Base-by-base conservation (phyloP, 2,797 vertebrate species). In the Premnoplex brunnescens region DNA sequence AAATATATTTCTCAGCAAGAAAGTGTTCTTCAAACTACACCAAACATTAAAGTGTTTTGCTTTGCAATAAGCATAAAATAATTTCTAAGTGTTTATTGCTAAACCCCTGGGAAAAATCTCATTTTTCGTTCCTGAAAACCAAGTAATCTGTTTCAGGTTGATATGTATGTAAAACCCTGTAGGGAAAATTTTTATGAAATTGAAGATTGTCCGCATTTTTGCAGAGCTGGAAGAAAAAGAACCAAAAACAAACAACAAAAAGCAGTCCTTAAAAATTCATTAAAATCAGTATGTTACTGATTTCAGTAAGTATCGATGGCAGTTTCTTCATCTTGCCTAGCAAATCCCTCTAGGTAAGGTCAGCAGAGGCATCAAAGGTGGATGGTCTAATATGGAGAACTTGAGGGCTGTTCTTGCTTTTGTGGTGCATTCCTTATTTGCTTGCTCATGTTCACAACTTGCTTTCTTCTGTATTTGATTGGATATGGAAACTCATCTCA, bases 1-100 rank as follows among this genome's bases (percentile, higher is more conserved):
- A 86, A 34, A 6, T 10, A 7, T 2, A 6, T 37, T 41, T 63
- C 14, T 80, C 39, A 20, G 32, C 20, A 56, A 39, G 27, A 67
- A 73, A 44, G 10, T 20, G 12, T 72, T 85, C 37, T 30, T 66
- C n/a, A 54, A n/a, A 54, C 49, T 36, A 46, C 27, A 14, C 6
- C 39, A 78, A 86, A 46, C 16, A 46, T 77, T 58, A 20, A 63
- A 75, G 55, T 39, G 7, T 54, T 78, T 81, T 93, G 27, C 36
- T 77, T 87, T 89, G 49, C 52, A 64, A 32, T 94, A 74, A 73
- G 18, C n/a, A 84, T 90, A 84, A 84, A 84, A 68, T 54, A 54
- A 17, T 71, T 76, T 85, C 32, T 3, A 68, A 81, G 37, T 54
- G 15, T 58, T 81, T 93, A 27, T 62, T 72, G 43, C 58, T 72